Conservation (phyloP, 2,797 vertebrate species). For the Enteromius trimaculatus region DNA sequence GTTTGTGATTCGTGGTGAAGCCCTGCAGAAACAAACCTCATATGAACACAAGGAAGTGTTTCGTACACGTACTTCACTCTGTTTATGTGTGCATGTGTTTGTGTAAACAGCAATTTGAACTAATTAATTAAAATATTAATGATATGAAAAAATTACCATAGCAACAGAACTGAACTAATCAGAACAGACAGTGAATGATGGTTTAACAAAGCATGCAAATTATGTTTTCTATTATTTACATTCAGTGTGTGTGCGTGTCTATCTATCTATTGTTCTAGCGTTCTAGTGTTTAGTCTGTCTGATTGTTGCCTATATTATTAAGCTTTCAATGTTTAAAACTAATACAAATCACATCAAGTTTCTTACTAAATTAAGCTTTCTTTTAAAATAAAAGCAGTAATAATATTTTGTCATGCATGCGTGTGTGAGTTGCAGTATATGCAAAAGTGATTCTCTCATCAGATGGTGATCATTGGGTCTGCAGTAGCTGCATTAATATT, state of each 20-base stretch:
- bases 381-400: not conserved
- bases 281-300: not conserved
- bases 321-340: not conserved
- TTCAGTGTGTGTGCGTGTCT: not conserved
- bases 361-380: not conserved
- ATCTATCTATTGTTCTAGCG: not conserved
- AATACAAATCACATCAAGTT: too few relatives aligned
- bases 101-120: not conserved
- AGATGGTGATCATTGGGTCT: conserved; percentile 4
- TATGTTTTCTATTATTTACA: not conserved
- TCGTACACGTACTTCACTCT: not conserved
- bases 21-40: conserved; percentile 61
- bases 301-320: not conserved
- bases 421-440: not conserved
- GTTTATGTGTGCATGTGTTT: not conserved
- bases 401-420: not conserved
- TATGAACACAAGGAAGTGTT: conserved; percentile 32
- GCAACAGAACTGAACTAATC: conserved; percentile 2
- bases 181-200: conserved; percentile 1
- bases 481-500: conserved; percentile 40
- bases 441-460: not conserved
- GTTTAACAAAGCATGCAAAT: not conserved
- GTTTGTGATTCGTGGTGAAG: conserved; percentile 25
- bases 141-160: conserved; percentile 16
- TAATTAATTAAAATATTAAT: not conserved